Evolutionary conservation across 2,888 invertebrate genomes (phyloP).

Genomic region (Noctua janthina): DNA sequence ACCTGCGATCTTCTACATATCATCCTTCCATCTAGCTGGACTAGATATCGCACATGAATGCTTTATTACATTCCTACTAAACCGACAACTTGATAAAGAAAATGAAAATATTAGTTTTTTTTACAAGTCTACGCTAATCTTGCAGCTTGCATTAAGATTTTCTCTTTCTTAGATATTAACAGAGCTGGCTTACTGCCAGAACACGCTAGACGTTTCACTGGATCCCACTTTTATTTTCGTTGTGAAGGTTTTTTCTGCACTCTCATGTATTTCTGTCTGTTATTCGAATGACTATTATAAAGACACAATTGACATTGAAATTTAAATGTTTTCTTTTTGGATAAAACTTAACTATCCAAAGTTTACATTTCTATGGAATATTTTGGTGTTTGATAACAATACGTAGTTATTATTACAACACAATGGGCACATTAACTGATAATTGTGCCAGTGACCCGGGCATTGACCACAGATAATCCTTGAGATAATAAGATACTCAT

Average conservation of each 20-base stretch:
- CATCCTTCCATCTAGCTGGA: background rate
- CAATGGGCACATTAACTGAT: slow-evolving; percentile 44
- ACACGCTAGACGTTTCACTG: slow-evolving; percentile 52
- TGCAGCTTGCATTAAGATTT: slow-evolving; percentile 56
- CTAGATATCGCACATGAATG: background rate
- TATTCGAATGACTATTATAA: slow-evolving; percentile 28
- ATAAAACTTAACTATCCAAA: slow-evolving; percentile 8
- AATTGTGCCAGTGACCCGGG: slow-evolving; percentile 42
- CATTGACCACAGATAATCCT: slow-evolving; percentile 57
- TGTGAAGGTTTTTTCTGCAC: slow-evolving; percentile 64
- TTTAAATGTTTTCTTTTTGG: slow-evolving; percentile 32
- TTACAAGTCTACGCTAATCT: slow-evolving; percentile 30
- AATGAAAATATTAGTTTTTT: background rate
- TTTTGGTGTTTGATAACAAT: slow-evolving; percentile 42
- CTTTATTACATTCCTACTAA: background rate
- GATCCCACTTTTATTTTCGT: slow-evolving; percentile 67
- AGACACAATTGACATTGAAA: slow-evolving; percentile 53
- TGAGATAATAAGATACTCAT: slow-evolving; percentile 42
- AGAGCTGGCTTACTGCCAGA: slow-evolving; percentile 60
- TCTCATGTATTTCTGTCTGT: slow-evolving; percentile 53
- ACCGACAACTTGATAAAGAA: background rate
- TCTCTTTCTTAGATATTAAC: slow-evolving; percentile 53
- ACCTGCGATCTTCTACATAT: too few relatives aligned
- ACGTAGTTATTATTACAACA: slow-evolving; percentile 24
- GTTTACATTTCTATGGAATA: slow-evolving; percentile 14